These are phyloP conservation scores for Syngnathus rostellatus DNA, from an alignment of 2,797 vertebrate genomes.

Conservation along the genomic window DNA sequence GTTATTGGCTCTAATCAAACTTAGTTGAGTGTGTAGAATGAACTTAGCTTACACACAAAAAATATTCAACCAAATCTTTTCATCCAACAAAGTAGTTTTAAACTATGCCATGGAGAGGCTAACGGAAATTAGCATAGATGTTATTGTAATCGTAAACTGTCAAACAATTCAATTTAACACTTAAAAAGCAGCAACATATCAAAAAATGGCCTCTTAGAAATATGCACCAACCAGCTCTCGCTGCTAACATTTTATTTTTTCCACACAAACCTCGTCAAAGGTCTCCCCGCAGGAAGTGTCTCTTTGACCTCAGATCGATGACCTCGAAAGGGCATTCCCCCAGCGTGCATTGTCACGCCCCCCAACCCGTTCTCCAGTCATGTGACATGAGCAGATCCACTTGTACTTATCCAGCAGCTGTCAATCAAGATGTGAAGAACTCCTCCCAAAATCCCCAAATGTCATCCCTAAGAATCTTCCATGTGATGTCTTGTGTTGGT, in stretches of 20 bases:
- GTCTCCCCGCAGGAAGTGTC: conserved; percentile 69
- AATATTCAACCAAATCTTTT: not conserved
- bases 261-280: conserved; percentile 46
- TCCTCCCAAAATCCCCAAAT: not conserved
- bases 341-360: conserved; percentile 50
- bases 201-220: too few species aligned
- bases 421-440: conserved; percentile 49
- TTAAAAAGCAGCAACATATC: too few species aligned
- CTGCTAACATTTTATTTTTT: not conserved
- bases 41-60: not conserved
- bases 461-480: not conserved
- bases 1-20: not conserved
- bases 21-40: too few species aligned
- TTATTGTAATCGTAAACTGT: too few species aligned
- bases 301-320: conserved; percentile 71
- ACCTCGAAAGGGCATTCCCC: conserved; percentile 70
- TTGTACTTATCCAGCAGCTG: conserved; percentile 54
- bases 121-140: too few species aligned
- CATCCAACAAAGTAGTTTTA: too few species aligned
- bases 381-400: conserved; percentile 57
- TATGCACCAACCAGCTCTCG: too few species aligned
- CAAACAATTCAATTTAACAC: too few species aligned
- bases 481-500: conserved; percentile 66
- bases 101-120: too few species aligned
- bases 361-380: conserved; percentile 14